Evolutionary conservation across 2,113 vertebrate species (phyloP).

Genomic region (Haemorhous mexicanus): DNA sequence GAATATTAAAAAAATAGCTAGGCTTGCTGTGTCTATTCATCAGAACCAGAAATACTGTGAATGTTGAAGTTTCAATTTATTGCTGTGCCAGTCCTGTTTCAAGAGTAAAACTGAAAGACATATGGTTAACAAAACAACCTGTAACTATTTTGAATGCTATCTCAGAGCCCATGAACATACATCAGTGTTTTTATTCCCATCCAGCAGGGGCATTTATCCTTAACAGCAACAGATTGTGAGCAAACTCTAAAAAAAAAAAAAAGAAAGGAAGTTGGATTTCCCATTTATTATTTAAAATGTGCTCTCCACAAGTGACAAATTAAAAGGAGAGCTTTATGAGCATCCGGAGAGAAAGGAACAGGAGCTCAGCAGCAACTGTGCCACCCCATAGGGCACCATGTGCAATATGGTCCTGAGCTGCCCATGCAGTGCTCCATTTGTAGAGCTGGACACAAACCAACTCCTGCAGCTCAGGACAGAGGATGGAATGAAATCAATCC

Average conservation of each 20-base stretch:
- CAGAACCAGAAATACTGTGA: constrained; percentile 14
- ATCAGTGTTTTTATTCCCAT: neutral
- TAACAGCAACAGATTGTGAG: neutral
- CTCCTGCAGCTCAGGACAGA: neutral
- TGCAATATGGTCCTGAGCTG: neutral
- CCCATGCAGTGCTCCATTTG: neutral
- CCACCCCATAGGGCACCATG: neutral
- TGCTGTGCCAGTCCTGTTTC: neutral
- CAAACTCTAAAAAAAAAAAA: neutral
- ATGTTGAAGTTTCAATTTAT: constrained; percentile 37
- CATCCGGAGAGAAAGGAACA: neutral
- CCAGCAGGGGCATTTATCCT: neutral
- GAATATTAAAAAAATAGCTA: constrained; percentile 42
- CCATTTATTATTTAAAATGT: neutral
- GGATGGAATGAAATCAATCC: neutral
- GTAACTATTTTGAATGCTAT: neutral
- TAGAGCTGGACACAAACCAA: neutral
- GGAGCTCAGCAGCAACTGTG: neutral
- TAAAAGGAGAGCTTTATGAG: neutral
- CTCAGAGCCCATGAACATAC: neutral
- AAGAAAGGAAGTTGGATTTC: neutral
- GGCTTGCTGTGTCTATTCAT: neutral
- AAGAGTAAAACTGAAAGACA: constrained; percentile 30
- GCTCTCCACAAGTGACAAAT: neutral
- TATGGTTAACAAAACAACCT: constrained; percentile 20